These are phyloP conservation scores for Drosophila paracracens DNA, from an alignment of 2,888 invertebrate genomes.

Conservation along the genomic window DNA sequence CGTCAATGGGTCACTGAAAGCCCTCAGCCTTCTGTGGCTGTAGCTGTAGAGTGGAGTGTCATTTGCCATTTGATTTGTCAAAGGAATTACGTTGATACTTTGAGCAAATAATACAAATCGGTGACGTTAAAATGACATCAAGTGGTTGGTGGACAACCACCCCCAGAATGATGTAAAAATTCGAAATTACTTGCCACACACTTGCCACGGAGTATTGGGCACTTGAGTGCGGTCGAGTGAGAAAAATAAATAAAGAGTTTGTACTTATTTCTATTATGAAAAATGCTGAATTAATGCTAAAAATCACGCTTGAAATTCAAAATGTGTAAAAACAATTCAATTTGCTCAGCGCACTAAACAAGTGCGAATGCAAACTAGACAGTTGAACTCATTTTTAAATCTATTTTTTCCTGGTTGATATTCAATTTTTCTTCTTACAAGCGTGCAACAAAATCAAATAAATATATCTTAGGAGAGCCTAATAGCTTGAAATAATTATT, in stretches of 20 bases:
- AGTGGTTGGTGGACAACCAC: slow-evolving; percentile 68
- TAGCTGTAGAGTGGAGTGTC: slow-evolving; percentile 20
- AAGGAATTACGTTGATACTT: slow-evolving; percentile 74
- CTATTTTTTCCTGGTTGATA: neutral
- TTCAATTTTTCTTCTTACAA: neutral
- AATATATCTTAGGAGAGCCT: fast-evolving
- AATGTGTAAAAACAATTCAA: neutral
- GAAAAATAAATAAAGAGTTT: slow-evolving; percentile 30
- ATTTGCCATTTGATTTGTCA: slow-evolving; percentile 74
- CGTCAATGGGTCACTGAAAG: slow-evolving; percentile 49
- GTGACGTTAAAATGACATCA: slow-evolving; percentile 72
- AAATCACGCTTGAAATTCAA: neutral
- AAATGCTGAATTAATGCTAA: neutral
- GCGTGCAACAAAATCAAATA: neutral
- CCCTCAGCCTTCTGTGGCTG: slow-evolving; percentile 64
- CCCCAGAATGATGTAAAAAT: slow-evolving; percentile 33
- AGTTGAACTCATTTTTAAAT: neutral
- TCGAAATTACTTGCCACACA: slow-evolving; percentile 20
- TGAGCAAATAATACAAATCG: slow-evolving; percentile 66
- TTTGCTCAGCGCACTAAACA: neutral
- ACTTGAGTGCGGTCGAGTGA: slow-evolving; percentile 34
- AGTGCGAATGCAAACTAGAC: neutral
- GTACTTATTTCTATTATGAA: slow-evolving; percentile 1
- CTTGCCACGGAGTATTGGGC: slow-evolving; percentile 3
- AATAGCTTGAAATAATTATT: neutral